Evolutionary conservation across 1,140 invertebrate genomes (phyloP).

Genomic region (Agrypnia vestita): DNA sequence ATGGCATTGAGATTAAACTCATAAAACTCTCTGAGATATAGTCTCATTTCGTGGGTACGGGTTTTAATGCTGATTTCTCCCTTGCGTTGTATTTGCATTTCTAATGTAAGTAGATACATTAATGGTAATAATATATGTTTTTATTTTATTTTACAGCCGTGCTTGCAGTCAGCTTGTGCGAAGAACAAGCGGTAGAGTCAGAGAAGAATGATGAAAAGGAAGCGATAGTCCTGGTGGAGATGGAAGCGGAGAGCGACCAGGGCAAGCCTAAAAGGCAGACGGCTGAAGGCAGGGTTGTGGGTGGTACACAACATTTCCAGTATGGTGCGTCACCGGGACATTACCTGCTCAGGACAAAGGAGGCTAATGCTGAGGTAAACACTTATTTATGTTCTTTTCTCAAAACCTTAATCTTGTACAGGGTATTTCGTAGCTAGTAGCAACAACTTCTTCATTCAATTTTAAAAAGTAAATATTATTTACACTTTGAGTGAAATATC

Average conservation of each 20-base stretch:
- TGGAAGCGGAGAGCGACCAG: slow-evolving; percentile 24
- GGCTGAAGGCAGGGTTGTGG: slow-evolving; percentile 49
- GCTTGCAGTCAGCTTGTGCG: slow-evolving; percentile 36
- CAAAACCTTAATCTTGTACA: no score
- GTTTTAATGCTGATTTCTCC: no score
- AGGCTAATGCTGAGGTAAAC: slow-evolving; percentile 50
- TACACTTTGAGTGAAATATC: no score
- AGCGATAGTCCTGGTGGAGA: slow-evolving; percentile 42
- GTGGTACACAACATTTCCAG: slow-evolving; percentile 48
- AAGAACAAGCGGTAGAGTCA: slow-evolving; percentile 36
- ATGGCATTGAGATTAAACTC: no score
- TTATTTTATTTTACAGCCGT: slow-evolving; percentile 41
- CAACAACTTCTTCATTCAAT: no score
- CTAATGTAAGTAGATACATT: not conserved
- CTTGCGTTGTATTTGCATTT: not conserved
- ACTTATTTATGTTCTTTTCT: not conserved
- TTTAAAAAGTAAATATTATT: no score
- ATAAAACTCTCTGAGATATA: no score
- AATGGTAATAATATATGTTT: slow-evolving; percentile 2
- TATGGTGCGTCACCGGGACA: slow-evolving; percentile 53
- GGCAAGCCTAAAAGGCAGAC: slow-evolving; percentile 52
- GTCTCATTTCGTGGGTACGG: no score
- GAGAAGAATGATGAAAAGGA: not conserved
- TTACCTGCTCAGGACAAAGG: slow-evolving; percentile 55
- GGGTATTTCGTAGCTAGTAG: no score